phyloP scores from a whole-genome alignment of 2,797 vertebrate species.

The Micrastur ruficollis region DNA sequence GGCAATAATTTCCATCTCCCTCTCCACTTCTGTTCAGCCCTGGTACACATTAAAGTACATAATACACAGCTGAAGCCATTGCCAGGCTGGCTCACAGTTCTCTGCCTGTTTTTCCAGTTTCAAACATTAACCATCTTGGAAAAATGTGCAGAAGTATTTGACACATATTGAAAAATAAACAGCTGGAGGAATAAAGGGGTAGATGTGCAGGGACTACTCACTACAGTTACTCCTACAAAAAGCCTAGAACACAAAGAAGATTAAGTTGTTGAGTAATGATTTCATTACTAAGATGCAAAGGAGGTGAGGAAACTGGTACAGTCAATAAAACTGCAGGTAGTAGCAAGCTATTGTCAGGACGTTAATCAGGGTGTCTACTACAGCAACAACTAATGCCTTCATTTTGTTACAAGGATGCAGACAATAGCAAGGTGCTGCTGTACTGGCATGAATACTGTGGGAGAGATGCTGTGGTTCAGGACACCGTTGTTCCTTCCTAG shows the following conservation, averaged over 20 bases:
- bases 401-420: not conserved
- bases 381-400: not conserved
- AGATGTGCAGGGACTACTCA: not conserved
- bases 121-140: not conserved
- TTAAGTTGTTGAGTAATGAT: not conserved
- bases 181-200: not conserved
- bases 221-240: not conserved
- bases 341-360: not conserved
- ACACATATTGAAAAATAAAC: not conserved
- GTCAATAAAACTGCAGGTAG: not conserved
- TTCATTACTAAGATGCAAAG: not conserved
- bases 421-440: not conserved
- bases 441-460: not conserved
- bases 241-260: not conserved
- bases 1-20: not conserved
- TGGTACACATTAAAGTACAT: not conserved
- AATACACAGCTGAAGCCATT: not conserved
- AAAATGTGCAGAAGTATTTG: not conserved
- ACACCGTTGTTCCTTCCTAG: not conserved
- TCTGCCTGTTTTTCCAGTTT: not conserved
- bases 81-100: not conserved
- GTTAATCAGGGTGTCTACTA: not conserved
- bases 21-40: not conserved
- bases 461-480: not conserved
- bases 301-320: not conserved